Conservation (phyloP, 2,113 vertebrate species). For the Anas platyrhynchos region DNA sequence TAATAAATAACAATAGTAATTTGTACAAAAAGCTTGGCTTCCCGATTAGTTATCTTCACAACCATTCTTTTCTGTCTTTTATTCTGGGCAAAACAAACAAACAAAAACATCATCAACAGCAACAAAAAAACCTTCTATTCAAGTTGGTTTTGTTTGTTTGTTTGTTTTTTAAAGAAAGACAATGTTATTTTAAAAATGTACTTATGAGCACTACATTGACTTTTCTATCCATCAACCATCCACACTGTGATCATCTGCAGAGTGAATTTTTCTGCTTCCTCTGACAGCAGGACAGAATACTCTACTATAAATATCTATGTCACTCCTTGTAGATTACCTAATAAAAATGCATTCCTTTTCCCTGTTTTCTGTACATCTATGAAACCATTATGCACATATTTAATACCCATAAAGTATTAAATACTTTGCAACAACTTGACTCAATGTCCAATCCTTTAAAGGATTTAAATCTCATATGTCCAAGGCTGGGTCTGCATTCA, state of each 20-base stretch:
- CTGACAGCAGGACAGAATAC: not conserved
- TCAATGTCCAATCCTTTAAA: conserved; percentile 24
- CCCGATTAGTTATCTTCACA: not conserved
- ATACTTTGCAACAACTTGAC: not conserved
- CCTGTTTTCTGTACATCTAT: conserved; percentile 15
- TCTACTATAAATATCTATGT: not conserved
- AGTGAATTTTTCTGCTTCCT: not conserved
- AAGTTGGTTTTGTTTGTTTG: too few species aligned
- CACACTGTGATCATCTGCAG: not conserved
- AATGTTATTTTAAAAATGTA: not conserved
- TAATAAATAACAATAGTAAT: too few species aligned
- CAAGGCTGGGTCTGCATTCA: not conserved
- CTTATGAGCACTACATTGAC: not conserved
- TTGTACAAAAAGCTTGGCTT: not conserved
- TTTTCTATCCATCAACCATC: not conserved
- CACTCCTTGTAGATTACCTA: not conserved
- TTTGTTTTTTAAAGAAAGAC: not conserved
- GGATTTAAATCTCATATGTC: conserved; percentile 24
- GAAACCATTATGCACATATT: conserved; percentile 65
- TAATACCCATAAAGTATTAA: conserved; percentile 12
- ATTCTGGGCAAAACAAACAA: not conserved
- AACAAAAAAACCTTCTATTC: not conserved
- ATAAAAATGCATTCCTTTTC: conserved; percentile 6
- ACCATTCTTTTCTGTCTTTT: not conserved
- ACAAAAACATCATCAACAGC: not conserved